Evolutionary conservation across 2,113 vertebrate genomes (phyloP).

Genomic region (Bothrops jararaca): DNA sequence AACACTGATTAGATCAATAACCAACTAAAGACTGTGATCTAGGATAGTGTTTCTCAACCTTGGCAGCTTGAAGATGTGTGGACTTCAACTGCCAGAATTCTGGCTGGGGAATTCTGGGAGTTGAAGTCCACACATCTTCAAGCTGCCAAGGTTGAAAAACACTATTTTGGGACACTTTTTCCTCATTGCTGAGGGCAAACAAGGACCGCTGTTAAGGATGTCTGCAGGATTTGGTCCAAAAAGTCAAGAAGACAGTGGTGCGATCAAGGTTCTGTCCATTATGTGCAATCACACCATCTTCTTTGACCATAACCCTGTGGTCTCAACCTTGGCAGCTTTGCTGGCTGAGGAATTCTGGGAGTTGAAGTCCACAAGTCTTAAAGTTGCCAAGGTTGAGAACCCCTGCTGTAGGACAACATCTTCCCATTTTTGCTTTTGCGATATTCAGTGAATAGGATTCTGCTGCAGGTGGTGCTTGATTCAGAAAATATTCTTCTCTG

Average conservation of each 20-base stretch:
- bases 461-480: background rate
- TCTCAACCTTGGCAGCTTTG: too few relatives aligned
- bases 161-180: background rate
- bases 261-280: background rate
- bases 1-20: background rate
- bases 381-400: too few relatives aligned
- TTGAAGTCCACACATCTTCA: too few relatives aligned
- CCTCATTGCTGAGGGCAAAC: background rate
- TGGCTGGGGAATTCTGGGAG: too few relatives aligned
- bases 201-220: background rate
- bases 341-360: too few relatives aligned
- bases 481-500: background rate
- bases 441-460: background rate
- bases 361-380: too few relatives aligned
- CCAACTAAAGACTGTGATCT: background rate
- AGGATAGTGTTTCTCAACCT: background rate
- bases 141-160: too few relatives aligned
- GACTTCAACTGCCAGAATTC: background rate
- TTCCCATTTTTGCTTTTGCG: background rate
- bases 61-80: background rate
- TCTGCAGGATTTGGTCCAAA: background rate
- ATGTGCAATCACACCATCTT: background rate
- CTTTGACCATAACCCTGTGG: background rate
- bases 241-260: background rate
- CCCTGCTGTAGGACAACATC: background rate